phyloP scores from a whole-genome alignment of 2,113 vertebrate genomes.

The Myrmecophaga tridactyla region DNA sequence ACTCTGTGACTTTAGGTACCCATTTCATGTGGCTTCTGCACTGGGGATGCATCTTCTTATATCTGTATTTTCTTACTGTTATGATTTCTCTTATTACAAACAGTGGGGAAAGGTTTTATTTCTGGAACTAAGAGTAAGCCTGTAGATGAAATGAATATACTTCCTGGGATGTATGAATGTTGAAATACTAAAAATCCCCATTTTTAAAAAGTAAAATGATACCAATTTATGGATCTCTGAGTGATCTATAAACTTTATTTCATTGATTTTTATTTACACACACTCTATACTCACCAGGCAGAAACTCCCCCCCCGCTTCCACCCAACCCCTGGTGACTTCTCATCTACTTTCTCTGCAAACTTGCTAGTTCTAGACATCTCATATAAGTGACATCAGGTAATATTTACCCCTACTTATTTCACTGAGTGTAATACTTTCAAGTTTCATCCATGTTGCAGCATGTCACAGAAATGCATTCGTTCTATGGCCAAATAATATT shows the following conservation, averaged over 20 bases:
- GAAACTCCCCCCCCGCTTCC: no score
- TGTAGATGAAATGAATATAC: background rate
- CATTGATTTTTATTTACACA: no score
- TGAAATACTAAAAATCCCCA: background rate
- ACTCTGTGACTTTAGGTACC: background rate
- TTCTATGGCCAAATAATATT: no score
- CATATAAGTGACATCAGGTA: no score
- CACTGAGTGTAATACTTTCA: no score
- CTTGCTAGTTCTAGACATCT: no score
- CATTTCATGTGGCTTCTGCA: background rate
- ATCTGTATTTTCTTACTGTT: background rate
- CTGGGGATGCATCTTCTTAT: background rate
- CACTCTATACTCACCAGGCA: no score
- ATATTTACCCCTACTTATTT: no score
- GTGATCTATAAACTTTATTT: background rate
- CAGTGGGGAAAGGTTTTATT: conserved; percentile 18
- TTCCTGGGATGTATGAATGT: background rate
- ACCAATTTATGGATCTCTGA: background rate
- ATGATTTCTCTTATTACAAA: background rate
- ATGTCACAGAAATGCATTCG: no score
- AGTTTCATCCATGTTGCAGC: no score
- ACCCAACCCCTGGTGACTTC: no score
- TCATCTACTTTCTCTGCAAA: no score
- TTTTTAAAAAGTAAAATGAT: conserved; percentile 4
- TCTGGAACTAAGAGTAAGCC: conserved; percentile 25